phyloP scores from a whole-genome alignment of 2,888 invertebrate species.

The Masnerella sp. region DNA sequence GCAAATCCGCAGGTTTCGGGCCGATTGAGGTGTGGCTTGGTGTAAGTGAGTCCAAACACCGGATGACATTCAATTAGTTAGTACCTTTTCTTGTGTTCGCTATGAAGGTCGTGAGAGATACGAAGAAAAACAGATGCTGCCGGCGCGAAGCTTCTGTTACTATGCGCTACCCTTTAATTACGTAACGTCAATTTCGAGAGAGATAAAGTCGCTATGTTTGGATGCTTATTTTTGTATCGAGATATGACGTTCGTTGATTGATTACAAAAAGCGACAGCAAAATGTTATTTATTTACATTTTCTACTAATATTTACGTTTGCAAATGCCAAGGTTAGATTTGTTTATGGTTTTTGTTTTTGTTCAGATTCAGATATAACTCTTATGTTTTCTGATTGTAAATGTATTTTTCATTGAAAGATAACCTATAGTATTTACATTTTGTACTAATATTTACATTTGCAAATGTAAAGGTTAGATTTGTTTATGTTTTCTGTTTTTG shows the following conservation, averaged over 20 bases:
- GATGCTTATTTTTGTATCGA: not conserved
- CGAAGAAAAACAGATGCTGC: slow-evolving; percentile 35
- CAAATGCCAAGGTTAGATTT: too few relatives aligned
- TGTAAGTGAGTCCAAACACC: slow-evolving; percentile 36
- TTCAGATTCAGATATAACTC: too few relatives aligned
- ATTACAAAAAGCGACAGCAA: not conserved
- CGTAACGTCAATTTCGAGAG: slow-evolving; percentile 12
- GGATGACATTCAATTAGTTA: slow-evolving; percentile 50
- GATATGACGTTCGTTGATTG: not conserved
- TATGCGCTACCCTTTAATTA: slow-evolving; percentile 45
- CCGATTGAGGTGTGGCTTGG: slow-evolving; percentile 5
- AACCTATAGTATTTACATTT: too few relatives aligned
- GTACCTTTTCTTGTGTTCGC: slow-evolving; percentile 36
- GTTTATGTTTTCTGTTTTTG: too few relatives aligned
- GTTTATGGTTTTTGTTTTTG: too few relatives aligned
- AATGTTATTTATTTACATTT: too few relatives aligned
- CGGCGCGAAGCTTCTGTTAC: slow-evolving; percentile 28
- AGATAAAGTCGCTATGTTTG: not conserved
- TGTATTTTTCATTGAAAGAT: too few relatives aligned
- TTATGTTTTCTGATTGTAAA: too few relatives aligned
- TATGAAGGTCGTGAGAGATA: slow-evolving; percentile 37
- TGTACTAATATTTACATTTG: too few relatives aligned
- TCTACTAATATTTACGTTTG: too few relatives aligned
- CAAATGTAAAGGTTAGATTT: too few relatives aligned
- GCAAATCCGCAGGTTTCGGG: slow-evolving; percentile 26